Conservation (phyloP, 2,888 invertebrate species). For the Acrobasis repandana region DNA sequence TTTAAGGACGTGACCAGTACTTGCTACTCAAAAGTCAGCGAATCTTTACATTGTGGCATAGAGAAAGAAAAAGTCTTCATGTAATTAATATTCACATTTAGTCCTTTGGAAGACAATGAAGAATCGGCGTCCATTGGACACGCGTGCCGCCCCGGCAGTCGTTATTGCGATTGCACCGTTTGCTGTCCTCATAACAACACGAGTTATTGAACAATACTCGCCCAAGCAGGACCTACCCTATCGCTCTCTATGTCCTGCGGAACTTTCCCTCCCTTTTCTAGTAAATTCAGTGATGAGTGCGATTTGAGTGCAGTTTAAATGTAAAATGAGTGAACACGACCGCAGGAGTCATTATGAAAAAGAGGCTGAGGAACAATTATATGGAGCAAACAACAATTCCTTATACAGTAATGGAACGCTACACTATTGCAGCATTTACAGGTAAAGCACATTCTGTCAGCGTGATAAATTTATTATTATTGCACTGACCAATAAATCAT, state of each 20-base stretch:
- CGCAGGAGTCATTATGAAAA: conserved; percentile 62
- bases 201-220: conserved; percentile 64
- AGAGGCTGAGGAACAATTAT: conserved; percentile 61
- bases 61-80: conserved; percentile 24
- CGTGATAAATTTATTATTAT: background rate
- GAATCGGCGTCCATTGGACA: conserved; percentile 58
- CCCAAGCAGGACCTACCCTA: conserved; percentile 48
- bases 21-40: background rate
- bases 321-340: conserved; percentile 72
- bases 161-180: conserved; percentile 72
- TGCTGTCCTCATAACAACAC: conserved; percentile 70
- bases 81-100: conserved; percentile 73
- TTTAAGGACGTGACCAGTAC: background rate
- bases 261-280: conserved; percentile 10
- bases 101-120: conserved; percentile 65
- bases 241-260: conserved; percentile 27
- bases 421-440: conserved; percentile 83
- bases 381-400: conserved; percentile 71
- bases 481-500: conserved; percentile 1
- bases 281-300: conserved; percentile 33
- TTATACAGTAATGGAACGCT: conserved; percentile 82
- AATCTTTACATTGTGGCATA: background rate
- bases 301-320: conserved; percentile 13
- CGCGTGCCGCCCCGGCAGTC: conserved; percentile 61
- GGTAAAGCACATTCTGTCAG: conserved; percentile 48